These are phyloP conservation scores for Listronotus bonariensis DNA, from an alignment of 1,140 invertebrate genomes.

Conservation along the genomic window DNA sequence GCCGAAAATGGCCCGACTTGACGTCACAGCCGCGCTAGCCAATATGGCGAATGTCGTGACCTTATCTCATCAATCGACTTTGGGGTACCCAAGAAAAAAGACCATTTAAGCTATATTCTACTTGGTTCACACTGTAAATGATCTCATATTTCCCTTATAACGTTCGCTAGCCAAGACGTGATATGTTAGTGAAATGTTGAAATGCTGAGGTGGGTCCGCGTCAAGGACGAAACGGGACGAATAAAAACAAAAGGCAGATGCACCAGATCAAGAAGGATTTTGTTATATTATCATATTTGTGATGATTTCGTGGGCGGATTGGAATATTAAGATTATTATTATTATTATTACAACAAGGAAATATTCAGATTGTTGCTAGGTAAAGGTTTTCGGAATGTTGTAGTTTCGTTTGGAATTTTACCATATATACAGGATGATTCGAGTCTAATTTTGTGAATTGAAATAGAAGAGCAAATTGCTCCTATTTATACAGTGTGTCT, in stretches of 20 bases:
- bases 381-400: no score
- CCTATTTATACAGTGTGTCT: no score
- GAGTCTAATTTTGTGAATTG: no score
- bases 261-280: constrained; percentile 22
- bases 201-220: constrained; percentile 28
- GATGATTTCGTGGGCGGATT: constrained; percentile 10
- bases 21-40: no score
- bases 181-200: constrained; percentile 41
- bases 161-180: constrained; percentile 25
- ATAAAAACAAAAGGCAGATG: constrained; percentile 25
- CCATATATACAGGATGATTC: no score
- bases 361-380: background rate
- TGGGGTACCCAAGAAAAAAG: no score
- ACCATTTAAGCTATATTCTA: no score
- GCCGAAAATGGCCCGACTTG: no score
- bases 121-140: constrained; percentile 23
- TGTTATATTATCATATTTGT: constrained; percentile 15
- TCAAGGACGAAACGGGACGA: constrained; percentile 22
- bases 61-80: no score
- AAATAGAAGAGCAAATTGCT: no score
- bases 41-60: no score
- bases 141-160: constrained; percentile 25
- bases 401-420: no score
- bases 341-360: background rate
- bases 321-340: constrained; percentile 13